Base-by-base conservation (phyloP, 1,140 invertebrate genomes). In the Drosophila kanapiae region DNA sequence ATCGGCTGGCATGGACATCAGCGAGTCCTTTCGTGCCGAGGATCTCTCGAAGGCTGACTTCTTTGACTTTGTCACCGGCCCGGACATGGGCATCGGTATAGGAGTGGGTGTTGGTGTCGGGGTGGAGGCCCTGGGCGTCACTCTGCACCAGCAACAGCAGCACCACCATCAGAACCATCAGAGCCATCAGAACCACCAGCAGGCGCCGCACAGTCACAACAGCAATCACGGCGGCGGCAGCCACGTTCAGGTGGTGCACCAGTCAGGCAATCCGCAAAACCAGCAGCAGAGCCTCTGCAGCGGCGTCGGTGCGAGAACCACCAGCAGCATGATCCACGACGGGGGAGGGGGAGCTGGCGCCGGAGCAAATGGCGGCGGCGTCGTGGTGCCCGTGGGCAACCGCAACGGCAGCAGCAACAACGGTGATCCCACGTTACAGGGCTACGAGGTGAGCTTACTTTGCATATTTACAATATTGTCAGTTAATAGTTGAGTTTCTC, bases 51-150 rank as follows among this genome's bases (percentile, higher is more conserved):
- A 97, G 92, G 96, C 96, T 53, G 97, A 97, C 93, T 97, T 97
- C 94, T 97, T 97, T 93, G 96, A 97, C 91, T 97, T 97, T 93
- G 96, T 97, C 43, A 96, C 96, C n/a, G 96, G 96, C 6, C 96
- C 96, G 58, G 96, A 94, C 47, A 91, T 93, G 88, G 92, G 92
- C 61, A 93, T 93, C 48, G 92, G 91, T 60, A 85, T 92, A n/a
- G 91, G 91, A 9, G 92, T 93, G 16, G 87, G 74, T 31, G 88
- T 91, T 43, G 85, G 75, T 40, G 76, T 83, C 33, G 68, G 69
- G 4, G 64, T 70, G 27, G 67, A 74, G 6, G 13, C 70, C 16
- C 27, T 81, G 31, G 62, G 72, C 43, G 70, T 84, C 8, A 77
- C 65, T 37, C 48, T 82, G 49, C 83, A 77, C 54, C 75, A 78